Evolutionary conservation across 2,113 vertebrate genomes (phyloP).

Genomic region (Rhea pennata): DNA sequence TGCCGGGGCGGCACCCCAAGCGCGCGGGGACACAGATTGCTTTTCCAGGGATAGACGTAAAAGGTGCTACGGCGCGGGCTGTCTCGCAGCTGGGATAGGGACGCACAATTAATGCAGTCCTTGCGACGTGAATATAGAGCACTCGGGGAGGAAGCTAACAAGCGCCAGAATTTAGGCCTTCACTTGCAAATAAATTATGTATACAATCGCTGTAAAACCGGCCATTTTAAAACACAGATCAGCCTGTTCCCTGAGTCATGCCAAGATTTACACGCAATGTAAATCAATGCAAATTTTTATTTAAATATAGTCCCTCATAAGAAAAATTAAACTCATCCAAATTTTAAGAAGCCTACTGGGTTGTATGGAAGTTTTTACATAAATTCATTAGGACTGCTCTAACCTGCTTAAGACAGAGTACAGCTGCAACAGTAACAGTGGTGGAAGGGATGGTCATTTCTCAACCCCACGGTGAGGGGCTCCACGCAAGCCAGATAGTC

Average conservation of each 20-base stretch:
- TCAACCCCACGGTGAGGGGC: not conserved
- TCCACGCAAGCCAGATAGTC: not conserved
- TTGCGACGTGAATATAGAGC: not conserved
- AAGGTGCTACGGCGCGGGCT: not conserved
- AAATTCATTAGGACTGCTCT: not conserved
- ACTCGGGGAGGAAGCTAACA: not conserved
- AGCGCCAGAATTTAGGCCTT: not conserved
- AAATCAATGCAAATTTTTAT: not conserved
- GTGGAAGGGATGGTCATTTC: not conserved
- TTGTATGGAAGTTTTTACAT: too few species aligned
- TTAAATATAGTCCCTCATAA: not conserved
- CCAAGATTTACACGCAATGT: not conserved
- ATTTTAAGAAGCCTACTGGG: not conserved
- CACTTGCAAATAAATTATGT: not conserved
- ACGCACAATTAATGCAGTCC: accelerated
- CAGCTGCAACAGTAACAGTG: not conserved
- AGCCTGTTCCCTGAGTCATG: not conserved
- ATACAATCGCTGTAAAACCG: not conserved
- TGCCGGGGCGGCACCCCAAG: not conserved
- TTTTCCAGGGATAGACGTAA: not conserved
- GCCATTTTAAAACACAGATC: not conserved
- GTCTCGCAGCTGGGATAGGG: not conserved
- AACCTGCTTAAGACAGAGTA: not conserved
- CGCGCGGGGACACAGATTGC: not conserved
- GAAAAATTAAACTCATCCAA: not conserved